Conservation (phyloP, 2,113 vertebrate species). For the Cariama cristata region DNA sequence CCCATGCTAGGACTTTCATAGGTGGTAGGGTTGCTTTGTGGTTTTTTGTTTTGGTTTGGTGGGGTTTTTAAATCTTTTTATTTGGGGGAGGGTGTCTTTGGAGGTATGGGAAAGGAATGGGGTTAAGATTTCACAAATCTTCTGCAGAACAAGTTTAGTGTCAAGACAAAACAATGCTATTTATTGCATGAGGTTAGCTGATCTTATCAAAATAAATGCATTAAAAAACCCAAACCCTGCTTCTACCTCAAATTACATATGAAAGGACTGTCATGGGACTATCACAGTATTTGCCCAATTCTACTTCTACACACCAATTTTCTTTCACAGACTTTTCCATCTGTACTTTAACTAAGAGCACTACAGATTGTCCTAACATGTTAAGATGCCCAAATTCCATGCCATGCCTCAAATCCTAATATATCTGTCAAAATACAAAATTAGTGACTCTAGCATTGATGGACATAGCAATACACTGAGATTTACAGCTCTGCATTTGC, state of each 20-base stretch:
- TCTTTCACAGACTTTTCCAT: not conserved
- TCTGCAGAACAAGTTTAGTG: not conserved
- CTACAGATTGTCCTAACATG: not conserved
- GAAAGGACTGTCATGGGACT: not conserved
- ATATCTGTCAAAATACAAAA: constrained; percentile 20
- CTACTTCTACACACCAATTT: not conserved
- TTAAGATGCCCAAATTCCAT: not conserved
- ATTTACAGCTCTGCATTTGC: constrained; percentile 1
- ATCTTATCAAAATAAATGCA: not conserved
- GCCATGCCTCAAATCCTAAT: not conserved
- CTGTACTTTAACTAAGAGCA: not conserved
- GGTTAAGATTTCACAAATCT: not conserved
- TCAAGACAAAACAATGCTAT: not conserved
- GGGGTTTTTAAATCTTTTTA: not conserved
- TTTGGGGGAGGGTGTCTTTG: not conserved
- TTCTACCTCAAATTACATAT: not conserved
- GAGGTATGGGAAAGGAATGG: not conserved
- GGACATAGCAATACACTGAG: not conserved
- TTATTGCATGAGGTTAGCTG: not conserved
- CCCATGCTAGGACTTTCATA: not conserved
- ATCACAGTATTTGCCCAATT: not conserved
- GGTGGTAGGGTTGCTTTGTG: not conserved
- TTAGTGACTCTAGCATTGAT: not conserved
- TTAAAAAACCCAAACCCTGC: not conserved
- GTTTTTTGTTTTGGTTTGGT: not conserved